A percentile compares a stretch with the other conserved stretches of the same genome.
Conservation (phyloP, 2,797 vertebrate genomes). For the Sebastes wilsoni region DNA sequence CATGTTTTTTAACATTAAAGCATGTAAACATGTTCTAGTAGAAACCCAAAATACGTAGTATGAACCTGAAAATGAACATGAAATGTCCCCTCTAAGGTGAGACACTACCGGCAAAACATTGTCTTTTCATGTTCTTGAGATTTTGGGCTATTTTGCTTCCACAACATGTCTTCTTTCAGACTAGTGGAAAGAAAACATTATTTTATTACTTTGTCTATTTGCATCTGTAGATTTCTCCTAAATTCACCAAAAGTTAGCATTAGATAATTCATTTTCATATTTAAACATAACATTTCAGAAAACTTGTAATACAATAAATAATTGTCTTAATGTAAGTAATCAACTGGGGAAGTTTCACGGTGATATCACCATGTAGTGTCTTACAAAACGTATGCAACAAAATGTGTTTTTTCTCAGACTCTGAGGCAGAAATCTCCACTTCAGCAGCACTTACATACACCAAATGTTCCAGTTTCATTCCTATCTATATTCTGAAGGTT, state of each 20-base stretch:
- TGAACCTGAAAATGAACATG: not conserved
- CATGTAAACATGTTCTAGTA: not conserved
- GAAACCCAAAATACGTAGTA: not conserved
- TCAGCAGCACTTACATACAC: not conserved
- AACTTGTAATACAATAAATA: too few species aligned
- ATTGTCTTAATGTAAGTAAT: not conserved
- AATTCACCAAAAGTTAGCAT: not conserved
- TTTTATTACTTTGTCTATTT: too few species aligned
- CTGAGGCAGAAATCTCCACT: not conserved
- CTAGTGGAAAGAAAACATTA: not conserved
- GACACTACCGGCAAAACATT: not conserved
- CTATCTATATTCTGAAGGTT: not conserved
- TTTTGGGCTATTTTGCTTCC: not conserved
- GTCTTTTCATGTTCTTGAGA: too few species aligned
- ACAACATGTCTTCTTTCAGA: not conserved
- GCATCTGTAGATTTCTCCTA: not conserved
- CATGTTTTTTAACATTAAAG: too few species aligned
- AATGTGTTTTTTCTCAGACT: not conserved
- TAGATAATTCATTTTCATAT: not conserved
- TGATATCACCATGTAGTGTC: not conserved
- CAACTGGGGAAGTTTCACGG: not conserved
- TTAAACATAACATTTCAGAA: not conserved
- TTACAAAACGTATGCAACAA: not conserved
- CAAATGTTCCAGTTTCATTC: not conserved
- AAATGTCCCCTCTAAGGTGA: not conserved